Evolutionary conservation across 1,140 invertebrate genomes (phyloP), one percentile per base, ranked within the genome.

Genomic region (Oreohelix idahoensis): DNA sequence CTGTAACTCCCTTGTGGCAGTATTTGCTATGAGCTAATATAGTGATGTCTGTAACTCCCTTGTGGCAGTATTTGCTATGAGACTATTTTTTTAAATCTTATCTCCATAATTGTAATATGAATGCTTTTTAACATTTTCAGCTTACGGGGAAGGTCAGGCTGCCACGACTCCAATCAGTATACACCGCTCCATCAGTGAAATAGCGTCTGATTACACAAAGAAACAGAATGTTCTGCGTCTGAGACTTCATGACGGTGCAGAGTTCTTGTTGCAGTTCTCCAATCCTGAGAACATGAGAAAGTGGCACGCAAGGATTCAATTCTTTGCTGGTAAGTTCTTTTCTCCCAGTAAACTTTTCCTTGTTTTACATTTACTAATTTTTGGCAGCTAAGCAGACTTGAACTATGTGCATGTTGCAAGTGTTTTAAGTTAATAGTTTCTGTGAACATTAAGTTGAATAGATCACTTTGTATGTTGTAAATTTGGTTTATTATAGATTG

Each of bases 281-380:
- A 95, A 93, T 78, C 94, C 95, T 63, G 94, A 95, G 0, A 95
- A 96, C 83, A 96, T 99, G 95, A 94, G 95, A 86, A 96, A 98
- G 78, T 99, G 98, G 98, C 95, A 98, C 1, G 96, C 96, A 87
- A 98, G 98, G 93, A 96, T 99, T 85, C 95, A 95, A 51, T 98
- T 98, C 94, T 97, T 98, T 92, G 97, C 98, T 85, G 91, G 91
- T 92, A 35, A 75, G 80, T 74, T 17, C 23, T 38, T 42, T n/a
- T 39, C 23, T 0, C 20, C 13, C 38, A 74, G n/a, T 49, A 49
- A 39, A 11, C 29, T 74, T 42, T 1, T 49, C 11, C 29, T 17
- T 77, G 20, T 8, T 32, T 29, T 36, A 53, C 49, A 77, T 39
- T 75, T 36, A 10, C 10, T 49, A 4, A 5, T 39, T 17, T 42